A percentile compares a stretch with the other conserved stretches of the same genome.
Evolutionary conservation across 1,140 invertebrate species (phyloP).

Genomic region (Papilio xuthus): DNA sequence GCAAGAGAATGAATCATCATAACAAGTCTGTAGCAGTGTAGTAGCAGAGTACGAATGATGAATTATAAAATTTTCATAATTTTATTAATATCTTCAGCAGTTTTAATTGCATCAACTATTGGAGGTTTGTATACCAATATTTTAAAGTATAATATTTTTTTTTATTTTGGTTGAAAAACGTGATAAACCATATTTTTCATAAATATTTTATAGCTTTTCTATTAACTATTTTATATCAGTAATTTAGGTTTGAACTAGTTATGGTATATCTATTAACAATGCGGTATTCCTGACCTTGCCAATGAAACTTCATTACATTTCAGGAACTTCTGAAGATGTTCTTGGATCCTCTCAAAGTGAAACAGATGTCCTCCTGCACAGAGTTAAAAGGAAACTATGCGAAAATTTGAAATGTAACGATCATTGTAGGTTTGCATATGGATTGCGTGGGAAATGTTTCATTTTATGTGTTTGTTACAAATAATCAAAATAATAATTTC

Average conservation of each 20-base stretch:
- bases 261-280: not conserved
- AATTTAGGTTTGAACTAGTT: not conserved
- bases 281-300: not conserved
- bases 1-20: not conserved
- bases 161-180: no score
- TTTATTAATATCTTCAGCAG: not conserved
- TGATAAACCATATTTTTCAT: no score
- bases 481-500: not conserved
- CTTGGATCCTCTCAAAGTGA: not conserved
- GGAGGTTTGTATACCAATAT: no score
- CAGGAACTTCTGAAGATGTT: not conserved
- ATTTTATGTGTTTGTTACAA: not conserved
- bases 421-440: not conserved
- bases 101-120: not conserved
- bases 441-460: not conserved
- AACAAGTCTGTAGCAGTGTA: not conserved
- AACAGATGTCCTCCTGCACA: not conserved
- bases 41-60: not conserved
- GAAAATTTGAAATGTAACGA: not conserved
- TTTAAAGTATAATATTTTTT: no score
- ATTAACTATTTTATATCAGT: no score
- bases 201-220: no score
- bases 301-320: not conserved
- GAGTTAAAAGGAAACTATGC: not conserved
- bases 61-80: not conserved